phyloP scores from a whole-genome alignment of 2,113 vertebrate genomes.

The Cercopithecus mona region DNA sequence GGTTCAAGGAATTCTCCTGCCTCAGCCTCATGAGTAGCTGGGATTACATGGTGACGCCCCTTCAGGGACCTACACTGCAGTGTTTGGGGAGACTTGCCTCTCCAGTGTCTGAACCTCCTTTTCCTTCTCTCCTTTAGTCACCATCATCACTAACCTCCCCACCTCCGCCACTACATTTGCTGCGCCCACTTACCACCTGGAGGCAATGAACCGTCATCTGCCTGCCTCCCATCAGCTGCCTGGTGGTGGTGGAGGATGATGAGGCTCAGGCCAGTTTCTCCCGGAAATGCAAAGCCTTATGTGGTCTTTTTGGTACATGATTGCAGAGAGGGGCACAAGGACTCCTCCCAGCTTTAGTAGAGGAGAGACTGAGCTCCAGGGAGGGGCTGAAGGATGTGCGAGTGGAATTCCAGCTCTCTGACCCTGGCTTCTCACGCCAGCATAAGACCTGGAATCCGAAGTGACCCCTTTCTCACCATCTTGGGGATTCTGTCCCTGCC shows the following conservation, averaged over 20 bases:
- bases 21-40: too few relatives aligned
- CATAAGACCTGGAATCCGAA: background rate
- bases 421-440: background rate
- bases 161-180: background rate
- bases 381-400: background rate
- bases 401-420: background rate
- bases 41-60: background rate
- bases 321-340: background rate
- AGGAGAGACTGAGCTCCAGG: background rate
- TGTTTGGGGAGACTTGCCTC: background rate
- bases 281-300: background rate
- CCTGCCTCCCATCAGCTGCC: background rate
- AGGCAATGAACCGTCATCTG: background rate
- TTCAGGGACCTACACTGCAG: background rate
- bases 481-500: background rate
- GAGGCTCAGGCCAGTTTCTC: background rate
- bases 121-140: background rate
- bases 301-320: background rate
- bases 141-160: background rate
- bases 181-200: background rate
- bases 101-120: background rate
- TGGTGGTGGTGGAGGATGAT: background rate
- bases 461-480: background rate
- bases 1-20: too few relatives aligned
- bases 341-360: background rate